Conservation (phyloP, 2,113 vertebrate species). For the Nothocercus julius region DNA sequence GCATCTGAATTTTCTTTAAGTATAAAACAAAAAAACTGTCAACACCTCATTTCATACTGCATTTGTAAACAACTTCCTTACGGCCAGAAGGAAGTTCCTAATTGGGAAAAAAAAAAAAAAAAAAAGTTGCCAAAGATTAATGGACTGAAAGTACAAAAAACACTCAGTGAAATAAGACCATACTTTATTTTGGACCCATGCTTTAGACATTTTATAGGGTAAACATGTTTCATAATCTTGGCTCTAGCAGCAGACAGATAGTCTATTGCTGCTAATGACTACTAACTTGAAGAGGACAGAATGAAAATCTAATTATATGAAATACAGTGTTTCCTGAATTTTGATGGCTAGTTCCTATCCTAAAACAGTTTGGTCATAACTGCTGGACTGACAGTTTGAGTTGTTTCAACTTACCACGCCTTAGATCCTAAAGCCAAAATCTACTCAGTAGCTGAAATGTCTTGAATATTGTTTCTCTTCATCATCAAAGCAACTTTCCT, state of each 20-base stretch:
- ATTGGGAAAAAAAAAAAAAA: slow-evolving; percentile 24
- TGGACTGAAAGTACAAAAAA: neutral
- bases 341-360: neutral
- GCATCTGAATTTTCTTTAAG: slow-evolving; percentile 30
- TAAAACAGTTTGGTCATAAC: neutral
- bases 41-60: slow-evolving; percentile 27
- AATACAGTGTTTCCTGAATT: neutral
- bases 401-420: neutral
- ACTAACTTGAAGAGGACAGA: neutral
- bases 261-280: neutral
- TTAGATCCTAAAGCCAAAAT: neutral
- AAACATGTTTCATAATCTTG: neutral
- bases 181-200: neutral
- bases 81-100: slow-evolving; percentile 21
- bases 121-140: neutral
- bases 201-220: neutral
- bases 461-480: neutral
- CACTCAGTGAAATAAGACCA: neutral
- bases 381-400: neutral
- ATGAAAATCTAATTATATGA: neutral
- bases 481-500: neutral
- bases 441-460: neutral
- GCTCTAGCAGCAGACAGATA: neutral
- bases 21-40: neutral
- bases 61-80: slow-evolving; percentile 42